Base-by-base conservation (phyloP, 2,113 vertebrate species). In the Ornithorhynchus anatinus region DNA sequence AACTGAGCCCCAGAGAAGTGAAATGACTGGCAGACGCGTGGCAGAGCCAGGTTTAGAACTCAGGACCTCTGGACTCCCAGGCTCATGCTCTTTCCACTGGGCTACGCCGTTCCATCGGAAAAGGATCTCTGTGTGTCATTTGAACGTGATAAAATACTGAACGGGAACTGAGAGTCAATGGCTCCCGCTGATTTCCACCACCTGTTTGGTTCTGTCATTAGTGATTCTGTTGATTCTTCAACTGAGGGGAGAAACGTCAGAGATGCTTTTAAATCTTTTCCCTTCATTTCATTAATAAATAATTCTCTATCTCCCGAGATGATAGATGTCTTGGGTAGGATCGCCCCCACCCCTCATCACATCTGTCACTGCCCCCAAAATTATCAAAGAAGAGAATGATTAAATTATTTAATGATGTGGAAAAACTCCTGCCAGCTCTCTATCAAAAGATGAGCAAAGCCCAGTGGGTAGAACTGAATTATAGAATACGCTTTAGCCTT, bases 361-460 rank as follows among this genome's bases (percentile, higher is more conserved):
- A n/a, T n/a, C n/a, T n/a, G n/a, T n/a, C n/a, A n/a, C n/a, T n/a
- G n/a, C n/a, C n/a, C n/a, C n/a, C n/a, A n/a, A n/a, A n/a, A n/a
- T n/a, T n/a, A n/a, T n/a, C 31, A 59, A 70, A 75, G 42, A 52
- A 56, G 50, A 59, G 66, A 67, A 60, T 20, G n/a, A n/a, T n/a
- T n/a, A 60, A 51, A 71, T 45, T 40, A 81, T 57, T 60, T 60
- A 64, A 78, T 22, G 47, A 44, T 16, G 19, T 52, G 39, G 19
- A 56, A 59, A 52, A 73, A 56, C 19, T 59, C 38, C 36, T 22
- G 19, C 37, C 51, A 36, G 54, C 17, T 17, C 19, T 14, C 43
- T 20, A 44, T 48, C 51, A 67, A 62, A 63, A 59, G 50, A 44
- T 20, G 12, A 38, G 22, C 5, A 23, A 20, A 52, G 5, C 8